A percentile compares a stretch with the other conserved stretches of the same genome.
phyloP scores from a whole-genome alignment of 2,113 vertebrate genomes.

The Phrynosoma blainvillii region DNA sequence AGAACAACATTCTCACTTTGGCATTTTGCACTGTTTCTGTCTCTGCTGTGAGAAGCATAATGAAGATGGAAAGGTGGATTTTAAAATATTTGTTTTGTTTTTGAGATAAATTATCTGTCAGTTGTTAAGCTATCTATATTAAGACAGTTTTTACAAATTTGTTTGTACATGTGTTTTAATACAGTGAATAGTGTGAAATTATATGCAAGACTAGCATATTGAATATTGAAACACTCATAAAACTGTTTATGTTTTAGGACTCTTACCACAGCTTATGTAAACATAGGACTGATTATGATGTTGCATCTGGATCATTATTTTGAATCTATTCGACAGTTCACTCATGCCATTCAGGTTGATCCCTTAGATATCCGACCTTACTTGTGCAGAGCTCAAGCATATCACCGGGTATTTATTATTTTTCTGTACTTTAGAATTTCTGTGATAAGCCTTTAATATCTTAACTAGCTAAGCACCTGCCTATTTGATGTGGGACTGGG shows the following conservation, averaged over 20 bases:
- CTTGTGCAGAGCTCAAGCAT: conserved; percentile 76
- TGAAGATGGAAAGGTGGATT: neutral
- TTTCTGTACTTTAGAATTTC: neutral
- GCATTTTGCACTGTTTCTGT: neutral
- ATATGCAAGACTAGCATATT: neutral
- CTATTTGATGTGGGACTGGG: neutral
- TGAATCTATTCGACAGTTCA: conserved; percentile 77
- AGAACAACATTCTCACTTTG: neutral
- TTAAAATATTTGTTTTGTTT: neutral
- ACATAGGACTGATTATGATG: conserved; percentile 79
- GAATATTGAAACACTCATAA: conserved; percentile 1
- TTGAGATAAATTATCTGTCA: neutral
- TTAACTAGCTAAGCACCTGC: neutral
- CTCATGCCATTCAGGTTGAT: conserved; percentile 74
- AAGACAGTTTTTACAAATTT: neutral
- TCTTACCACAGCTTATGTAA: conserved; percentile 73
- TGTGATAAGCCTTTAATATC: conserved; percentile 4
- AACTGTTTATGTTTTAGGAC: conserved; percentile 61
- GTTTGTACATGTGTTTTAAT: neutral
- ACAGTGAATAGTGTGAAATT: neutral
- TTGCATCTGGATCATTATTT: conserved; percentile 70
- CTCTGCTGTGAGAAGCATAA: neutral
- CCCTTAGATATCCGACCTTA: conserved; percentile 74
- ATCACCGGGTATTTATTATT: conserved; percentile 73
- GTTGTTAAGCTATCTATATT: neutral